A percentile compares a stretch with the other conserved stretches of the same genome.
Conservation (phyloP, 1,140 invertebrate genomes). For the Drosophila subpulchrella region DNA sequence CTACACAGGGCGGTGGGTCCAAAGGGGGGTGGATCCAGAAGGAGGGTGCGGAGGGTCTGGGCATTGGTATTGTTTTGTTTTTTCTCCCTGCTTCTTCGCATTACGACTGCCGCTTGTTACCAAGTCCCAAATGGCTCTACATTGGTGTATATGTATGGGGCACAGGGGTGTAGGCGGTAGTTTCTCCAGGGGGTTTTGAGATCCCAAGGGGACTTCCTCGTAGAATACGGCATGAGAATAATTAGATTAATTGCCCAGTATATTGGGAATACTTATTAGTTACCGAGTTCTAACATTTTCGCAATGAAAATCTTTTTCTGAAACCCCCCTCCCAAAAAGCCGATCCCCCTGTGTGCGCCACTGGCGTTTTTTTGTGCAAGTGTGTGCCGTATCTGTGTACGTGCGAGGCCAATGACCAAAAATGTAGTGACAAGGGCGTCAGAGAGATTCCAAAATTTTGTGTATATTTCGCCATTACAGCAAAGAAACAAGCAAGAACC, state of each 20-base stretch:
- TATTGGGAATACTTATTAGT: not conserved
- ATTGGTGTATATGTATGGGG: not conserved
- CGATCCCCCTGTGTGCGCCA: not conserved
- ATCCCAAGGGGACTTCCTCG: not conserved
- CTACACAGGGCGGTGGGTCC: not conserved
- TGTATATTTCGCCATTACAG: conserved; percentile 44
- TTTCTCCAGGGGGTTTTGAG: not conserved
- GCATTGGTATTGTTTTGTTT: conserved; percentile 51
- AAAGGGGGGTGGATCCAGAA: not conserved
- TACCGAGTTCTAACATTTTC: not conserved
- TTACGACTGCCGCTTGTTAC: conserved; percentile 45
- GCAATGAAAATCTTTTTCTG: not conserved
- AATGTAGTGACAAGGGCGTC: conserved; percentile 78
- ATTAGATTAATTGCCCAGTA: conserved; percentile 2
- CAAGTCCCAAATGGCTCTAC: conserved; percentile 51
- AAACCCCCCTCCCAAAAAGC: not conserved
- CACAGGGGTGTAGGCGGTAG: not conserved
- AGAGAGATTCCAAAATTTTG: conserved; percentile 45
- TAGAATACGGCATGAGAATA: not conserved
- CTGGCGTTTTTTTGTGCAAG: conserved; percentile 5
- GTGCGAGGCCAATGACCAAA: conserved; percentile 52
- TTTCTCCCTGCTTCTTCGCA: conserved; percentile 26
- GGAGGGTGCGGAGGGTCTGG: conserved; percentile 12
- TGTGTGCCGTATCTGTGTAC: conserved; percentile 13
- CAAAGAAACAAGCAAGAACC: conserved; percentile 20